Evolutionary conservation across 2,113 vertebrate species (phyloP).

Genomic region (Myodes glareolus): DNA sequence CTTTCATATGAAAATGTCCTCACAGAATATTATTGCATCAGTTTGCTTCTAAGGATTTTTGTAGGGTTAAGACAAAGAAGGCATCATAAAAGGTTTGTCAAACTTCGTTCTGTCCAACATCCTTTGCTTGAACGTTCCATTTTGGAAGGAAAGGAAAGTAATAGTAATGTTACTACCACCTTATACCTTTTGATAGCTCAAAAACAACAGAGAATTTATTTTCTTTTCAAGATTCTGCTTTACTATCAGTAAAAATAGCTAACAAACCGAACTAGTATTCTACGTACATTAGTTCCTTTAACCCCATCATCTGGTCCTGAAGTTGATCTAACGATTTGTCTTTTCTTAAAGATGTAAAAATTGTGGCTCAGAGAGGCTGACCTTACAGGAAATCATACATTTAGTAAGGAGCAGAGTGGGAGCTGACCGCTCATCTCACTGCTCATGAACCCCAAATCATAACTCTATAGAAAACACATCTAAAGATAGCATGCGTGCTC

Average conservation of each 20-base stretch:
- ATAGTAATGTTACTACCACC: neutral
- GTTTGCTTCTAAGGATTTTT: neutral
- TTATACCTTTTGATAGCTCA: neutral
- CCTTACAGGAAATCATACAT: neutral
- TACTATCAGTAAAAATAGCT: neutral
- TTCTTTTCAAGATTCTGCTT: neutral
- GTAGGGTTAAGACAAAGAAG: no score
- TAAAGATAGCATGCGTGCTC: slow-evolving; percentile 71
- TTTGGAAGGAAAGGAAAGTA: neutral
- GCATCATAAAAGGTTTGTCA: neutral
- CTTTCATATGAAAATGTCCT: neutral
- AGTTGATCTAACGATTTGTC: no score
- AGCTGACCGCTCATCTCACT: neutral
- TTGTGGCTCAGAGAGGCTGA: neutral
- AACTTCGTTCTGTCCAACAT: neutral
- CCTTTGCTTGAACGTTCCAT: neutral
- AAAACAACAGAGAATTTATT: neutral
- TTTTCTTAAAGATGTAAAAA: neutral
- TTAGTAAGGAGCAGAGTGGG: neutral
- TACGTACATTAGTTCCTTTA: neutral
- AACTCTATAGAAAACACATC: neutral
- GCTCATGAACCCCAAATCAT: neutral
- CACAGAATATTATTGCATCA: neutral
- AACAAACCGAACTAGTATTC: neutral
- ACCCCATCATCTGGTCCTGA: neutral